These are phyloP conservation scores for Phalacrocorax carbo DNA, from an alignment of 2,113 vertebrate genomes.

Conservation along the genomic window DNA sequence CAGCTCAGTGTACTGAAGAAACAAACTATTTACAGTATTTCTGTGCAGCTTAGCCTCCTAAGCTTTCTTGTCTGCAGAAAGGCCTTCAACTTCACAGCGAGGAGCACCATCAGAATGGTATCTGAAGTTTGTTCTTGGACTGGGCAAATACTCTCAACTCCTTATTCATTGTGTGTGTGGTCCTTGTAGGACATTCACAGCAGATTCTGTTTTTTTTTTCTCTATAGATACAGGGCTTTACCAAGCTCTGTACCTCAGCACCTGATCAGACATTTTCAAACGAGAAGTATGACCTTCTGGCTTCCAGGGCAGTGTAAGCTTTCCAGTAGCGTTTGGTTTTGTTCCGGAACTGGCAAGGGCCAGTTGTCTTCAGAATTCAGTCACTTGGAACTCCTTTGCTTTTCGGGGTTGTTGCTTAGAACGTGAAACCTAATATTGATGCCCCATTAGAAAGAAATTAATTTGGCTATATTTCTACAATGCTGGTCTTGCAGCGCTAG, in stretches of 20 bases:
- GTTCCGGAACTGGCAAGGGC: not conserved
- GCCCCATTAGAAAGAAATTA: not conserved
- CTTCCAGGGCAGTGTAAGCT: not conserved
- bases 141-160: not conserved
- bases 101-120: not conserved
- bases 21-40: not conserved
- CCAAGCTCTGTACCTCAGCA: not conserved
- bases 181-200: not conserved
- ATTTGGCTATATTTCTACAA: not conserved
- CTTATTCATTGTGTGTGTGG: not conserved
- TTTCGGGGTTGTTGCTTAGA: not conserved
- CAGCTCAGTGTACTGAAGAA: not conserved
- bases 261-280: not conserved
- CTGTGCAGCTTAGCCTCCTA: not conserved
- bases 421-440: not conserved
- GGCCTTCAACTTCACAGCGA: not conserved
- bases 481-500: not conserved
- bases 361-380: not conserved
- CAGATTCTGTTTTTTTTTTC: not conserved
- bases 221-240: not conserved
- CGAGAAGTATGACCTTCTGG: not conserved
- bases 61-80: not conserved
- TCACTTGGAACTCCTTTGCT: not conserved
- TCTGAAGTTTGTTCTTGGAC: not conserved
- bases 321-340: not conserved